phyloP scores from a whole-genome alignment of 2,113 vertebrate species.

The Ciconia boyciana region DNA sequence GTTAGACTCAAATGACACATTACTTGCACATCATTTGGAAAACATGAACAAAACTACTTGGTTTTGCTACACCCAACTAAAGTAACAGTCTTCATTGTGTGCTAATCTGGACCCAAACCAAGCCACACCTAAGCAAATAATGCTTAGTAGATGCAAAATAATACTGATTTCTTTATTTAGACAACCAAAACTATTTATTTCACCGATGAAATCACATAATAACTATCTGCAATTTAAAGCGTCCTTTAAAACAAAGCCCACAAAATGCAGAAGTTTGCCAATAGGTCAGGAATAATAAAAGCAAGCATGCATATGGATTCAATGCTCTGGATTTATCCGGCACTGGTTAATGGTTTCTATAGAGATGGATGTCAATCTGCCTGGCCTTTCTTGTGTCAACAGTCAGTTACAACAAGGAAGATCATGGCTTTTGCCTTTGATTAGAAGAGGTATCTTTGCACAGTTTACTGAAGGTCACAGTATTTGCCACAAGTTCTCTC shows the following conservation, averaged over 20 bases:
- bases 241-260: constrained; percentile 79
- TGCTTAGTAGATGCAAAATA: constrained; percentile 80
- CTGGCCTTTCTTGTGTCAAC: constrained; percentile 88
- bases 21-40: constrained; percentile 86
- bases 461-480: constrained; percentile 84
- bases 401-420: constrained; percentile 81
- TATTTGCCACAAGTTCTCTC: constrained; percentile 72
- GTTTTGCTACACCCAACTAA: constrained; percentile 92
- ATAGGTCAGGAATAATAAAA: constrained; percentile 79
- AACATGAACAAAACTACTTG: constrained; percentile 89
- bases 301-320: constrained; percentile 83
- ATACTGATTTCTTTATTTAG: constrained; percentile 81
- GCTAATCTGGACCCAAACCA: constrained; percentile 84
- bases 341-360: constrained; percentile 82
- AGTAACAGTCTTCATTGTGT: constrained; percentile 84
- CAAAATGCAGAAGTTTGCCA: constrained; percentile 78
- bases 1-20: constrained; percentile 84
- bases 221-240: constrained; percentile 75
- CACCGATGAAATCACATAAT: constrained; percentile 75
- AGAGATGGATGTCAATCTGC: constrained; percentile 84
- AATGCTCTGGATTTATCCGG: constrained; percentile 77
- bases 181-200: constrained; percentile 79
- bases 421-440: constrained; percentile 82
- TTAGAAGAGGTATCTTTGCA: constrained; percentile 81
- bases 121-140: constrained; percentile 93